Evolutionary conservation across 2,113 vertebrate species (phyloP).

Genomic region (Misgurnus mizolepis): DNA sequence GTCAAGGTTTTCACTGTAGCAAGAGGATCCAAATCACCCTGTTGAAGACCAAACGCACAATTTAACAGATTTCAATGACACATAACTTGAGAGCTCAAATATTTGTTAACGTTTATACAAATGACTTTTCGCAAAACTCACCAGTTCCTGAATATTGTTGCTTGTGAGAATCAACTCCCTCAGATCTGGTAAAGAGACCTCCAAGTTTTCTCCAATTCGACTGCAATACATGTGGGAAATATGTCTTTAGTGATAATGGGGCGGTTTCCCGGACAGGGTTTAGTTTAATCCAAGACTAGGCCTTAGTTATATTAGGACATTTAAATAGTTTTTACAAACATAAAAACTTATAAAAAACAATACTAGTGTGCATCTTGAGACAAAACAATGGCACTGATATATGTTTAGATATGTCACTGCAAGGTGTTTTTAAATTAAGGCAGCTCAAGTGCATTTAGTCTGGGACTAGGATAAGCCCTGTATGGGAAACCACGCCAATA

Average conservation of each 20-base stretch:
- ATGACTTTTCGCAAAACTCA: conserved; percentile 64
- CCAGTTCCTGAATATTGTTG: conserved; percentile 96
- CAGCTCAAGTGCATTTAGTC: too few species aligned
- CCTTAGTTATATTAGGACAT: too few species aligned
- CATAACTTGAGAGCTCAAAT: not conserved
- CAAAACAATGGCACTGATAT: too few species aligned
- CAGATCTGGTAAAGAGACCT: conserved; percentile 84
- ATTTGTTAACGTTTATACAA: not conserved
- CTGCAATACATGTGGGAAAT: conserved; percentile 61
- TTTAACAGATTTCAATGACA: not conserved
- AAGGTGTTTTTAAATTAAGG: too few species aligned
- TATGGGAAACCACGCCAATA: too few species aligned
- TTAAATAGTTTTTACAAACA: too few species aligned
- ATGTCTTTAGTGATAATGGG: not conserved
- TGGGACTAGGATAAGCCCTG: too few species aligned
- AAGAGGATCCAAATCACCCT: conserved; percentile 94
- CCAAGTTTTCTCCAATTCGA: conserved; percentile 91
- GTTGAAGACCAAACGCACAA: conserved; percentile 14
- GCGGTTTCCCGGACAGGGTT: too few species aligned
- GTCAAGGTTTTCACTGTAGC: conserved; percentile 86
- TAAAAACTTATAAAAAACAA: too few species aligned
- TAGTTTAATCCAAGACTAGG: too few species aligned
- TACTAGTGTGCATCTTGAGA: too few species aligned
- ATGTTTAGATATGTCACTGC: too few species aligned
- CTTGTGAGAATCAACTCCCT: conserved; percentile 92